phyloP scores from a whole-genome alignment of 2,113 vertebrate species.

The Siniperca chuatsi region DNA sequence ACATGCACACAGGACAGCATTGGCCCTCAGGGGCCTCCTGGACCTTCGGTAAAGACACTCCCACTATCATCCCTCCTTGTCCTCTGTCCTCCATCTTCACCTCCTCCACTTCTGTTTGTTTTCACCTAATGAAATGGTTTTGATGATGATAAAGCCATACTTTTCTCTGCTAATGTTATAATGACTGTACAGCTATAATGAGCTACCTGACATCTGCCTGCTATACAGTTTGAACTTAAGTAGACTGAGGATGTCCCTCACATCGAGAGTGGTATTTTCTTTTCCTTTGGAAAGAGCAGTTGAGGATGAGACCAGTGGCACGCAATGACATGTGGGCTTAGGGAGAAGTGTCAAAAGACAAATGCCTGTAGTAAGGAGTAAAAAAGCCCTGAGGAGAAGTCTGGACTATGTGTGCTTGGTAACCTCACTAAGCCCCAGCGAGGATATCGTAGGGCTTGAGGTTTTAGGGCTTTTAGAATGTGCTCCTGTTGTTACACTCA shows the following conservation, averaged over 20 bases:
- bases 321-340: slow-evolving; percentile 53
- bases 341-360: slow-evolving; percentile 73
- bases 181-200: neutral
- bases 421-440: slow-evolving; percentile 52
- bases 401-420: slow-evolving; percentile 65
- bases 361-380: slow-evolving; percentile 55
- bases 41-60: slow-evolving; percentile 91
- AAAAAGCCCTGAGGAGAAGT: slow-evolving; percentile 41
- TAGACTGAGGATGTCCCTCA: slow-evolving; percentile 37
- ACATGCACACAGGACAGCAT: slow-evolving; percentile 97
- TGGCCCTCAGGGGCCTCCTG: slow-evolving; percentile 94
- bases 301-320: slow-evolving; percentile 58
- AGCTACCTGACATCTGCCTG: slow-evolving; percentile 34
- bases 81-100: slow-evolving; percentile 29
- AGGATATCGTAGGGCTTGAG: slow-evolving; percentile 59
- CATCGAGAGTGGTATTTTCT: slow-evolving; percentile 56
- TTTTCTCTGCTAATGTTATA: slow-evolving; percentile 44
- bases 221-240: slow-evolving; percentile 39
- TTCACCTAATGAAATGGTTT: slow-evolving; percentile 36
- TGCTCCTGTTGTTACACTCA: slow-evolving; percentile 66
- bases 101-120: slow-evolving; percentile 14
- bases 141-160: slow-evolving; percentile 63
- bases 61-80: slow-evolving; percentile 1
- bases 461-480: slow-evolving; percentile 68
- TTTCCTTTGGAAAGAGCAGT: slow-evolving; percentile 53